Conservation (phyloP, 2,888 invertebrate genomes). For the Phorcus lineatus region DNA sequence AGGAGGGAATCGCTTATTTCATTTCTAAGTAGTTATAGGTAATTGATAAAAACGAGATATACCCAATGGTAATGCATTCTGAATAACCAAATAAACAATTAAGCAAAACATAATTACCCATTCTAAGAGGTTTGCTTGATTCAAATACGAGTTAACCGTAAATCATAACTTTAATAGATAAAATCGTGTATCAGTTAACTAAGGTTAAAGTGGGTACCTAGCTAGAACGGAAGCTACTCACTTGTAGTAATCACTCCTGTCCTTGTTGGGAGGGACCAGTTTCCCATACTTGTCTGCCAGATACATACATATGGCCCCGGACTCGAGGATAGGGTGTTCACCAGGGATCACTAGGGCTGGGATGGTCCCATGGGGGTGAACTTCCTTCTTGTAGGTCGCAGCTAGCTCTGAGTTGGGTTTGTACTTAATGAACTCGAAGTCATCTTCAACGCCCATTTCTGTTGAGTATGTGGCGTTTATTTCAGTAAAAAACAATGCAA, state of each 20-base stretch:
- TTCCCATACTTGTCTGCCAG: constrained; percentile 59
- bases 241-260: constrained; percentile 49
- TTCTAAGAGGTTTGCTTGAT: too few species aligned
- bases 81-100: too few species aligned
- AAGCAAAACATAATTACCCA: too few species aligned
- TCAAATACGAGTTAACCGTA: too few species aligned
- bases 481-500: too few species aligned
- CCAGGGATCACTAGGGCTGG: constrained; percentile 59
- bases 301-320: constrained; percentile 65
- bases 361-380: constrained; percentile 53
- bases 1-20: too few species aligned
- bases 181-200: too few species aligned
- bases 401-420: constrained; percentile 37
- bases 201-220: too few species aligned
- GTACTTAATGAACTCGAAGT: constrained; percentile 42
- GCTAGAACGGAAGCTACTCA: not conserved
- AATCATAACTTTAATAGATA: too few species aligned
- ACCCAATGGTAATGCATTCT: too few species aligned
- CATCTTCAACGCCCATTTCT: constrained; percentile 50
- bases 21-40: too few species aligned
- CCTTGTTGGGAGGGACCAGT: constrained; percentile 47
- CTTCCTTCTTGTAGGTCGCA: constrained; percentile 38
- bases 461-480: not conserved
- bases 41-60: too few species aligned
- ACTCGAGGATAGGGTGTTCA: constrained; percentile 56